Base-by-base conservation (phyloP, 2,113 vertebrate species). In the Leucosticte australis region DNA sequence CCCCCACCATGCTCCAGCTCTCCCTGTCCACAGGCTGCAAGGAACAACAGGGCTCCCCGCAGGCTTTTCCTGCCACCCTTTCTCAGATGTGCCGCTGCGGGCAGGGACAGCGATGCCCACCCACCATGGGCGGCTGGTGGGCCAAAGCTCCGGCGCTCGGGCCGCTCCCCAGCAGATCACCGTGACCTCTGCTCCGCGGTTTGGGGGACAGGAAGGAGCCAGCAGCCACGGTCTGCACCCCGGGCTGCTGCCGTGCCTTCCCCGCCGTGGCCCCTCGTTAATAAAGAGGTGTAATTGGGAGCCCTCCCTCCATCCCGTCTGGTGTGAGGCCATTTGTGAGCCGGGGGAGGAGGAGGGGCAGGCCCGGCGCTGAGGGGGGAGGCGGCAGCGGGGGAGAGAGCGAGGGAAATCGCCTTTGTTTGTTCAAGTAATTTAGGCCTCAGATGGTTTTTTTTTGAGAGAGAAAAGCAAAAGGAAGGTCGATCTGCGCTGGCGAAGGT, bases 321-420 rank as follows among this genome's bases (percentile, higher is more conserved):
- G 74, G 64, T 96, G 62, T 85, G 94, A 90, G 76, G 65, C 94
- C 88, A 79, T 96, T 90, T 90, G 65, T 83, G 82, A 57, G 47
- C 10, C 5, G 35, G 49, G 62, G 83, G 80, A 85, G 89, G 80
- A 85, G 89, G 79, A 94, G 82, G 53, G 77, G 84, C 46, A 84
- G 41, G 47, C 65, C 70, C 69, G 6, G 70, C 70, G 11, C 18
- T 37, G 50, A 78, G n/a, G 33, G 67, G 81, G 27, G 59, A 89
- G 60, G 9, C 4, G 85, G 67, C 71, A 35, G 76, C 23, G 2
- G 59, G 68, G 30, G 83, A 55, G 41, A 56, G 89, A 49, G 56
- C 35, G 47, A 75, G 39, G 71, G 59, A 93, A 62, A 82, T 35
- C 35, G 74, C 47, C 81, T 95, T 94, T 93, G 85, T 94, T 94